Percentiles rank a stretch among this genome's conserved stretches.
phyloP scores from a whole-genome alignment of 2,113 vertebrate species.

The Anser brachyrhynchus region DNA sequence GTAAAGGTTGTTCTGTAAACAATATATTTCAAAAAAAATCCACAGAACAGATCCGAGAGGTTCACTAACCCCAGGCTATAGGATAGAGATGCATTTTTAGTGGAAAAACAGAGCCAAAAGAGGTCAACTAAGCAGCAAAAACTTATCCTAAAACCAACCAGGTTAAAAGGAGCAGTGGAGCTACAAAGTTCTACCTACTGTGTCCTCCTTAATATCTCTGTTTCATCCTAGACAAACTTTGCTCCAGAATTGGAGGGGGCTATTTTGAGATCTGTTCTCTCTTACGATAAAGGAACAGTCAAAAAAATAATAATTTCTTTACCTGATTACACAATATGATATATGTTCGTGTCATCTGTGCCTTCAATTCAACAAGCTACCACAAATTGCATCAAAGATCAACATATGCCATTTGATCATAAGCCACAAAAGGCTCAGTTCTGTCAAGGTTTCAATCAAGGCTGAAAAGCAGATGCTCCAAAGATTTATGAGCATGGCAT shows the following conservation, averaged over 20 bases:
- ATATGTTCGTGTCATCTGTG: background rate
- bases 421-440: background rate
- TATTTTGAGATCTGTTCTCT: background rate
- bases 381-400: background rate
- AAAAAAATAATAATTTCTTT: background rate
- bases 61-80: background rate
- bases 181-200: background rate
- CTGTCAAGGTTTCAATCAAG: background rate
- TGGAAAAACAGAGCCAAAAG: background rate
- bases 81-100: rapidly evolving
- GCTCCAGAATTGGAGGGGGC: background rate
- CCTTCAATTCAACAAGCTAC: background rate
- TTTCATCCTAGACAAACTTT: background rate
- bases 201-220: background rate
- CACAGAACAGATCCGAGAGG: background rate
- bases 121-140: background rate
- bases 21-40: background rate
- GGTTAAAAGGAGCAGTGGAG: background rate
- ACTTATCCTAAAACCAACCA: background rate
- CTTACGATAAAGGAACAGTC: background rate
- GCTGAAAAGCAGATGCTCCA: background rate
- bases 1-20: background rate
- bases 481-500: background rate
- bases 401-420: background rate
- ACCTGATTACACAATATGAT: background rate